Percentiles rank a stretch among this genome's conserved stretches.
Evolutionary conservation across 2,113 vertebrate species (phyloP).

Genomic region (Dendrocopos noguchii): DNA sequence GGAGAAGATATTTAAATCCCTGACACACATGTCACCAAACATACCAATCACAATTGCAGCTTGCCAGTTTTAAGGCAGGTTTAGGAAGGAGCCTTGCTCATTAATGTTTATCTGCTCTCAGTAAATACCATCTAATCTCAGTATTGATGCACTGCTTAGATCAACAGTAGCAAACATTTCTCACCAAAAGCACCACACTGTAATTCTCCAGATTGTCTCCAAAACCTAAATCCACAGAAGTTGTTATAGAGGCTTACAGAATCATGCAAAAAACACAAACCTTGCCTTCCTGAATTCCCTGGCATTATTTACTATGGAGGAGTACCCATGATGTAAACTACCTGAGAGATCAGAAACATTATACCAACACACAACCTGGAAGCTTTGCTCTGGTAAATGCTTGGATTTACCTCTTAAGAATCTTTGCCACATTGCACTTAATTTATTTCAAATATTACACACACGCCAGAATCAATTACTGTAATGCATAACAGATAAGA

Average conservation of each 20-base stretch:
- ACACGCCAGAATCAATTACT: slow-evolving; percentile 47
- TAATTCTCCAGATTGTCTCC: neutral
- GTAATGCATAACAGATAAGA: slow-evolving; percentile 61
- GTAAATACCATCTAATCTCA: slow-evolving; percentile 69
- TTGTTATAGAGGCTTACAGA: slow-evolving; percentile 4
- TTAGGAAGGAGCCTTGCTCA: slow-evolving; percentile 61
- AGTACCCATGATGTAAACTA: neutral
- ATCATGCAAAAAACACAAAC: neutral
- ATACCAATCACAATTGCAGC: slow-evolving; percentile 61
- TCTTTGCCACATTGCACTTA: slow-evolving; percentile 20
- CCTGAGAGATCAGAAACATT: neutral
- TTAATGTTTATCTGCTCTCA: slow-evolving; percentile 60
- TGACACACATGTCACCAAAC: slow-evolving; percentile 62
- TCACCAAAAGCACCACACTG: neutral
- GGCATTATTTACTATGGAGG: neutral
- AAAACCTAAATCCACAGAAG: neutral
- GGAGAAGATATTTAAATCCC: slow-evolving; percentile 56
- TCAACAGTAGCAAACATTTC: neutral
- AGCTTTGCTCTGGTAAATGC: slow-evolving; percentile 23
- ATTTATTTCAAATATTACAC: slow-evolving; percentile 62
- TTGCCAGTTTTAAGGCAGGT: slow-evolving; percentile 67
- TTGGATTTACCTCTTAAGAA: slow-evolving; percentile 34
- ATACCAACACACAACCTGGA: neutral
- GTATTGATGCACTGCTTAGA: slow-evolving; percentile 40
- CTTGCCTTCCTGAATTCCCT: neutral